Base-by-base conservation (phyloP, 2,888 invertebrate species). In the Tinea trinotella region DNA sequence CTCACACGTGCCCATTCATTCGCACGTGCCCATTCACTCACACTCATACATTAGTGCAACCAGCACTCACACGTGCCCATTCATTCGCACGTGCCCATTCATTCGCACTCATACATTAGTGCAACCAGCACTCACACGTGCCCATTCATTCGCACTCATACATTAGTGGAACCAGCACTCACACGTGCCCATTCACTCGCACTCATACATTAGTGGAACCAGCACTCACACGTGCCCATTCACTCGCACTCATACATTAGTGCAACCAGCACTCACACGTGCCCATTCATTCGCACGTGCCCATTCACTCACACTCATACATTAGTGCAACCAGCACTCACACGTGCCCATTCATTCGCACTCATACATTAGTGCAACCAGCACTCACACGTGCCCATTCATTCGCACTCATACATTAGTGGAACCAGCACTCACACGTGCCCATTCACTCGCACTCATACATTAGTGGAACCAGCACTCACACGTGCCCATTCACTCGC, bases 101-200 rank as follows among this genome's bases (percentile, higher is more conserved):
- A 60, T 56, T 13, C 67, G 65, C 7, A 74, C 49, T 80, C 64
- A 78, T 74, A 76, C n/a, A 70, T 64, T 36, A 63, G 63, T 6
- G 72, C 68, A 60, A 73, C 75, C 61, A 74, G 76, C 3, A 36
- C 62, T 62, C 3, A 60, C 57, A n/a, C n/a, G n/a, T n/a, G n/a
- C n/a, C n/a, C n/a, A n/a, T n/a, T n/a, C n/a, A n/a, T n/a, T 13
- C 67, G 65, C 7, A 74, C 49, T 80, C 64, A 78, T 74, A 76
- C n/a, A 70, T 64, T 36, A 63, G 63, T 6, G 72, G 67, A 60
- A 73, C 75, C 61, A 74, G 76, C 3, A n/a, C n/a, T n/a, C n/a
- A n/a, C n/a, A n/a, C n/a, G n/a, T n/a, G n/a, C n/a, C n/a, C n/a
- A 36, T 62, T 62, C 3, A 60, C 57, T 13, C 67, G 65, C 7